A percentile compares a stretch with the other conserved stretches of the same genome.
These are phyloP conservation scores for Esox niger DNA, from an alignment of 2,113 vertebrate species.

Conservation along the genomic window DNA sequence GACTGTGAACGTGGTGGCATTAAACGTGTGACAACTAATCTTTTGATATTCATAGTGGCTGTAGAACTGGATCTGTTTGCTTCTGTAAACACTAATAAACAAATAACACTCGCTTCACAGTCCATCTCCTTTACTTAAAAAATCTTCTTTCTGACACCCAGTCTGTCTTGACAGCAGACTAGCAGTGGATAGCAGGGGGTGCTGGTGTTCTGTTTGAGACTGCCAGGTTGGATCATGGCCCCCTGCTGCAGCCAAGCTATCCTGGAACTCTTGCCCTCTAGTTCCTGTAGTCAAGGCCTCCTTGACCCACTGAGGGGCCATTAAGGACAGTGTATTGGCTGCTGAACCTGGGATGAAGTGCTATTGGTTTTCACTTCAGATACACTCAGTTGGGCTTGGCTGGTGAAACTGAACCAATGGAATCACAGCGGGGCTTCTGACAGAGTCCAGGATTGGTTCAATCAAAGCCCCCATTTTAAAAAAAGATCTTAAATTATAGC, in stretches of 20 bases:
- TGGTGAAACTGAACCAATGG: background rate
- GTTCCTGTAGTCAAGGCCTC: background rate
- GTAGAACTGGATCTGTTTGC: no score
- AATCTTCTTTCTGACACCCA: background rate
- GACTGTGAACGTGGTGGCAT: no score
- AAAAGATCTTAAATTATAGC: no score
- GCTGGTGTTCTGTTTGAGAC: background rate
- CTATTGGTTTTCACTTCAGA: no score
- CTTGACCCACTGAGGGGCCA: background rate
- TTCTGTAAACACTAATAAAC: background rate
- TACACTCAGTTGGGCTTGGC: no score
- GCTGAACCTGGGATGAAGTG: no score
- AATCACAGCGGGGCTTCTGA: background rate
- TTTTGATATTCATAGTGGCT: background rate
- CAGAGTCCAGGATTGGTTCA: no score
- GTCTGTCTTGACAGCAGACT: background rate
- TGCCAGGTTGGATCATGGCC: slow-evolving; percentile 1
- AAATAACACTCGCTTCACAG: background rate
- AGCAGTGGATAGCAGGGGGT: background rate
- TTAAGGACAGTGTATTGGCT: background rate
- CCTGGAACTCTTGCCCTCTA: background rate
- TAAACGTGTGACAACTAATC: background rate
- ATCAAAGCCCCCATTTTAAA: no score
- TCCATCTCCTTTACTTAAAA: background rate
- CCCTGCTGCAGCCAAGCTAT: background rate